Percentiles rank a stretch among this genome's conserved stretches.
Evolutionary conservation across 2,797 vertebrate genomes (phyloP).

Genomic region (Phalanger gymnotis): DNA sequence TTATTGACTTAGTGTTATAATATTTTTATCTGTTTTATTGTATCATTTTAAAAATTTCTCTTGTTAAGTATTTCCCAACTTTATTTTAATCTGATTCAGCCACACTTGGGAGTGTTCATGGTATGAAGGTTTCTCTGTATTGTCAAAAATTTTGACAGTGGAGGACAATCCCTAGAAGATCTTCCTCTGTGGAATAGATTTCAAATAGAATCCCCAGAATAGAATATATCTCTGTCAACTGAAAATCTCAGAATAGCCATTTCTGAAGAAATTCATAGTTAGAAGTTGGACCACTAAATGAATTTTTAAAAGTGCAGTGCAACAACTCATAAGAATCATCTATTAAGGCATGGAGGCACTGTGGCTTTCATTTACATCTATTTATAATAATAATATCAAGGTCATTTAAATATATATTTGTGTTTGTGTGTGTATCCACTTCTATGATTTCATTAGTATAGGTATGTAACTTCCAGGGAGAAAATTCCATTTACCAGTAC

Average conservation of each 20-base stretch:
- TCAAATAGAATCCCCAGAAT: not conserved
- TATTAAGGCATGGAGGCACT: not conserved
- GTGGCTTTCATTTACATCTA: not conserved
- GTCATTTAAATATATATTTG: not conserved
- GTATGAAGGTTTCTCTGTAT: slow-evolving; percentile 22
- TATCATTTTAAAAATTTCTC: not conserved
- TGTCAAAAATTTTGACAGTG: not conserved
- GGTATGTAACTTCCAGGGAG: not conserved
- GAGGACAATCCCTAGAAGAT: not conserved
- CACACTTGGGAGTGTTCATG: not conserved
- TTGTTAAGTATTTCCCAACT: not conserved
- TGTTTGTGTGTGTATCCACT: not conserved
- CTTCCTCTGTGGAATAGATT: not conserved
- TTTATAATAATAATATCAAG: not conserved
- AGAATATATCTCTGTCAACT: not conserved
- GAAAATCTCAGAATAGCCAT: not conserved
- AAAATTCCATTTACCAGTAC: not conserved
- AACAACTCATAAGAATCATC: not conserved
- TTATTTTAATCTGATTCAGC: not conserved
- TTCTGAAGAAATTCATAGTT: not conserved
- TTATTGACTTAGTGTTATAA: not conserved
- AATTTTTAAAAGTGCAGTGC: not conserved
- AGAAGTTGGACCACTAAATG: not conserved
- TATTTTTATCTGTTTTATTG: not conserved
- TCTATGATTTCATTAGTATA: not conserved